Percentiles rank a stretch among this genome's conserved stretches.
Conservation (phyloP, 2,113 vertebrate species). For the Megalops atlanticus region DNA sequence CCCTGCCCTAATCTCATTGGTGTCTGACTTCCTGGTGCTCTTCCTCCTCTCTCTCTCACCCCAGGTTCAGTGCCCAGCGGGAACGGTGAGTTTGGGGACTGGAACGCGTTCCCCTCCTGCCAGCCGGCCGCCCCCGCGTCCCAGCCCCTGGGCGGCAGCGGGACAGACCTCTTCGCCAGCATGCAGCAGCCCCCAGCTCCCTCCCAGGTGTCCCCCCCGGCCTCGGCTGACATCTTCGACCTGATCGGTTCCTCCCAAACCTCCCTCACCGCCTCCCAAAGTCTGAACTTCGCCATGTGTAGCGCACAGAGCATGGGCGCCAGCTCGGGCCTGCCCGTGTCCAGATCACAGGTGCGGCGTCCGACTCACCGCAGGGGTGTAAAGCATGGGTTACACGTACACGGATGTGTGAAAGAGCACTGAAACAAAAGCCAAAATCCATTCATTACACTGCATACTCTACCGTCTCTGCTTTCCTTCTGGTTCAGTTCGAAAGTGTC, state of each 20-base stretch:
- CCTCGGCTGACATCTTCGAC: constrained; percentile 87
- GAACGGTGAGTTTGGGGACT: constrained; percentile 93
- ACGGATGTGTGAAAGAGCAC: too few relatives aligned
- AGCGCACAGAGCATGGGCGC: constrained; percentile 61
- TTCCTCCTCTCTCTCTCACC: neutral
- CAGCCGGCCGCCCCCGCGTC: constrained; percentile 63
- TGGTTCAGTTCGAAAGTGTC: too few relatives aligned
- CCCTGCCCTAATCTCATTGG: neutral
- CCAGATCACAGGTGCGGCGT: constrained; percentile 71
- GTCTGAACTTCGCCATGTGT: constrained; percentile 90
- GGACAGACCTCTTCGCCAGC: constrained; percentile 60
- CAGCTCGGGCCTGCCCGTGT: constrained; percentile 66
- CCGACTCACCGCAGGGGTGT: too few relatives aligned
- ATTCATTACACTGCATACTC: too few relatives aligned
- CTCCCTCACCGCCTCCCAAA: constrained; percentile 86
- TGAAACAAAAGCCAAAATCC: too few relatives aligned
- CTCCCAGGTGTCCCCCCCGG: constrained; percentile 51
- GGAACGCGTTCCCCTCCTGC: constrained; percentile 86
- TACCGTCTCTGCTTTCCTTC: too few relatives aligned
- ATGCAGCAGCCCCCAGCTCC: constrained; percentile 67
- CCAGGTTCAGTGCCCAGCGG: constrained; percentile 77
- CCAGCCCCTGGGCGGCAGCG: constrained; percentile 62
- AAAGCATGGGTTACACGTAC: too few relatives aligned
- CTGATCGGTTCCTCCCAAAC: constrained; percentile 84
- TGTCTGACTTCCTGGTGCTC: neutral